Evolutionary conservation across 1,140 invertebrate genomes (phyloP).

Genomic region (Pseudomyrmex pallidus): DNA sequence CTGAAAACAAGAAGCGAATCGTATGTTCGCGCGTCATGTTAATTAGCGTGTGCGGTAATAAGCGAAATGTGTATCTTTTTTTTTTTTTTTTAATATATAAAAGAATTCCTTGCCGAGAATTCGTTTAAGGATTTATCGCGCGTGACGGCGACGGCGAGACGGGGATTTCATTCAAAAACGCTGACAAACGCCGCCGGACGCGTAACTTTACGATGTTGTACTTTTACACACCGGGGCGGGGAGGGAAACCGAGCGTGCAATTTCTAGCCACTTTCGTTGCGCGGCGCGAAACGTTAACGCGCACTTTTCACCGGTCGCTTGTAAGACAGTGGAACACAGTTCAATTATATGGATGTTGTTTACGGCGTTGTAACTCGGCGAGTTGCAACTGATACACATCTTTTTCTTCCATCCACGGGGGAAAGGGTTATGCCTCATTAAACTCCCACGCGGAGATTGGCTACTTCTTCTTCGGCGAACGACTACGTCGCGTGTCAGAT

Average conservation of each 20-base stretch:
- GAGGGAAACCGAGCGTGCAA: constrained; percentile 36
- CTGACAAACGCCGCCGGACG: background rate
- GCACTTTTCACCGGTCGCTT: constrained; percentile 20
- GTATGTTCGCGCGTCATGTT: no score
- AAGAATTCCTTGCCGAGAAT: background rate
- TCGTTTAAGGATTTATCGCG: background rate
- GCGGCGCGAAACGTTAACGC: constrained; percentile 34
- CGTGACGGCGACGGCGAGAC: background rate
- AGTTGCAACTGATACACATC: no score
- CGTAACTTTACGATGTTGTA: constrained; percentile 8
- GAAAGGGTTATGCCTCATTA: no score
- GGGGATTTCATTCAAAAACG: constrained; percentile 1
- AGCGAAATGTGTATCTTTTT: no score
- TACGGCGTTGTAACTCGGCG: constrained; percentile 8
- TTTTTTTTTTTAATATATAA: no score
- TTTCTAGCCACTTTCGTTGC: constrained; percentile 53
- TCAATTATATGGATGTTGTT: background rate
- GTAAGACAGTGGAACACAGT: background rate
- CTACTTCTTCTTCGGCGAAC: no score
- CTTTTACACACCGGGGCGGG: background rate
- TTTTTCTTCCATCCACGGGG: background rate
- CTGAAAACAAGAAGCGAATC: no score
- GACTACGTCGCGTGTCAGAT: no score
- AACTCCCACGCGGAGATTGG: no score
- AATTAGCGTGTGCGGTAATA: no score